A percentile compares a stretch with the other conserved stretches of the same genome.
These are phyloP conservation scores for Battus philenor DNA, from an alignment of 1,140 invertebrate species.

Conservation along the genomic window DNA sequence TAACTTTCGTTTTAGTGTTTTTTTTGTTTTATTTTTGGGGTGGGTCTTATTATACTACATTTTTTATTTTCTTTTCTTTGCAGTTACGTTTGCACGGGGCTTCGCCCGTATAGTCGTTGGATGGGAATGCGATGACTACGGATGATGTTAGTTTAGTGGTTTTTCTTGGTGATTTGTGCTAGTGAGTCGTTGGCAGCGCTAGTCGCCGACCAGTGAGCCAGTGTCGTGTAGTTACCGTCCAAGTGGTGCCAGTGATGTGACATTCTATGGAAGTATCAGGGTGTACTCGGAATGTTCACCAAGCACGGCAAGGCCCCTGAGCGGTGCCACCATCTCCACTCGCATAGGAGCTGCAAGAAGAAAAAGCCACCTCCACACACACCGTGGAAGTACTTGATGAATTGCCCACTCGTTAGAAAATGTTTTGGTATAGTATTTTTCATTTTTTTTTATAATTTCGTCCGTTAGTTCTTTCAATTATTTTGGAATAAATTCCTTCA, in stretches of 20 bases:
- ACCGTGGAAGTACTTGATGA: slow-evolving; percentile 76
- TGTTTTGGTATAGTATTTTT: slow-evolving; percentile 75
- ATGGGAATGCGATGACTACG: slow-evolving; percentile 56
- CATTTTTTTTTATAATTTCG: slow-evolving; percentile 31
- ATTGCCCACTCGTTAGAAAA: slow-evolving; percentile 77
- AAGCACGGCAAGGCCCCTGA: slow-evolving; percentile 65
- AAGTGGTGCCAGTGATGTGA: slow-evolving; percentile 63
- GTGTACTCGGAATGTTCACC: slow-evolving; percentile 67
- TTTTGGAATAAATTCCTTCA: too few relatives aligned
- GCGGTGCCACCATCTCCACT: slow-evolving; percentile 58
- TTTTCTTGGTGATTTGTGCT: slow-evolving; percentile 48
- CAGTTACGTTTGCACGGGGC: slow-evolving; percentile 57
- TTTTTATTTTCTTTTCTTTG: slow-evolving; percentile 72
- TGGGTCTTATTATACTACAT: slow-evolving; percentile 46
- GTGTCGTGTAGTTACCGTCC: slow-evolving; percentile 32
- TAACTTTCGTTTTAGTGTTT: too few relatives aligned
- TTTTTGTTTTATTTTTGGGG: slow-evolving; percentile 41
- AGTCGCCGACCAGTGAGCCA: slow-evolving; percentile 31
- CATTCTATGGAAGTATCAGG: slow-evolving; percentile 64
- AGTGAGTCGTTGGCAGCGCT: slow-evolving; percentile 30
- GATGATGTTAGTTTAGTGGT: slow-evolving; percentile 58
- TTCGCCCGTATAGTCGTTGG: slow-evolving; percentile 43
- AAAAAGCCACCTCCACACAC: slow-evolving; percentile 70
- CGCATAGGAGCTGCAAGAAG: slow-evolving; percentile 66
- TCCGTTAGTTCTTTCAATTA: slow-evolving; percentile 1